Conservation (phyloP, 2,888 invertebrate species). For the Phania funesta region DNA sequence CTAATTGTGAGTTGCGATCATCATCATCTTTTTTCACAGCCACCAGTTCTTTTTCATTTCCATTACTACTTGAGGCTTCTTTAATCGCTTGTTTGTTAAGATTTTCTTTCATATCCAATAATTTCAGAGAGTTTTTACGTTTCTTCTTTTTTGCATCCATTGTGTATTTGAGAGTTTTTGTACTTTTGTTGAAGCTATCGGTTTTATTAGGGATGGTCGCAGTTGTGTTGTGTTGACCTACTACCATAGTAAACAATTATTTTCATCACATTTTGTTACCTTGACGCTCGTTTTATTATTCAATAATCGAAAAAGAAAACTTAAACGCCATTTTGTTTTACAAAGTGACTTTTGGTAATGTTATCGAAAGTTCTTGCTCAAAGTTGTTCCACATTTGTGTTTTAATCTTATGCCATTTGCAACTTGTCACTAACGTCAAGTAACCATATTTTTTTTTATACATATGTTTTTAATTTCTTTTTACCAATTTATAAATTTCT, state of each 20-base stretch:
- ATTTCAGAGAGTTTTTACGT: conserved; percentile 45
- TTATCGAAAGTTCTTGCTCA: not conserved
- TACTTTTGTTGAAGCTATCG: conserved; percentile 10
- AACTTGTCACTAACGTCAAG: no score
- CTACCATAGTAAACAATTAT: conserved; percentile 34
- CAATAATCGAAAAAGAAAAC: conserved; percentile 6
- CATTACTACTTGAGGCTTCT: not conserved
- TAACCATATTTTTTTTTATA: no score
- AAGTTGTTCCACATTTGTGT: not conserved
- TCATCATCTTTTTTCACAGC: not conserved
- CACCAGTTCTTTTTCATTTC: not conserved
- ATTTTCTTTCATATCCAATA: conserved; percentile 14
- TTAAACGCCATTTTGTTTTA: not conserved
- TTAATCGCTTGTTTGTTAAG: not conserved
- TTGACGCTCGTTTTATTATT: not conserved
- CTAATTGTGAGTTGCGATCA: not conserved
- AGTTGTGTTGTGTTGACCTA: conserved; percentile 13
- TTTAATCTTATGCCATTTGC: no score
- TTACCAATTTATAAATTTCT: no score
- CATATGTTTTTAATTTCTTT: no score
- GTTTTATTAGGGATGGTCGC: not conserved
- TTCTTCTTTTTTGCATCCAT: conserved; percentile 55
- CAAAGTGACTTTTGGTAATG: not conserved
- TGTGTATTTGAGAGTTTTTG: not conserved
- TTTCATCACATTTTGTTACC: not conserved